These are phyloP conservation scores for Galerucella calmariensis DNA, from an alignment of 2,888 invertebrate genomes.

Conservation along the genomic window DNA sequence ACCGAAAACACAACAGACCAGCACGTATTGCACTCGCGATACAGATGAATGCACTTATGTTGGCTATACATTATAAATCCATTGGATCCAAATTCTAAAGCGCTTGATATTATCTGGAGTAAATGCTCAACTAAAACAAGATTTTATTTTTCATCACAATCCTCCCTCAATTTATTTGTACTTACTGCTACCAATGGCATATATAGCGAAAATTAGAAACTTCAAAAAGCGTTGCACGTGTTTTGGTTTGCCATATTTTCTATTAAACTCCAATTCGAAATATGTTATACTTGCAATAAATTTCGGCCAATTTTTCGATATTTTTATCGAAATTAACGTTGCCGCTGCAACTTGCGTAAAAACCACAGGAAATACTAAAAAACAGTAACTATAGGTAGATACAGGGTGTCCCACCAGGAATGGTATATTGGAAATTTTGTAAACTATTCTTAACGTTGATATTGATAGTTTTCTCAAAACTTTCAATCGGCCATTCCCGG, in stretches of 20 bases:
- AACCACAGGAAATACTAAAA: constrained; percentile 3
- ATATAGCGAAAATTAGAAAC: neutral
- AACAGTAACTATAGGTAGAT: neutral
- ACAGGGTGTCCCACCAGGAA: too few species aligned
- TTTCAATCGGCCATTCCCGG: too few species aligned
- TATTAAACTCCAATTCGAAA: constrained; percentile 5
- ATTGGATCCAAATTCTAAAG: neutral
- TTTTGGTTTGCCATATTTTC: constrained; percentile 16
- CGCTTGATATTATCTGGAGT: neutral
- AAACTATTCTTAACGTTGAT: too few species aligned
- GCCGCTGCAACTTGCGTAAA: neutral
- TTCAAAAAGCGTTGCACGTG: neutral
- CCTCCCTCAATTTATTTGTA: too few species aligned
- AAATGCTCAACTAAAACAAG: constrained; percentile 13
- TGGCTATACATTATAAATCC: neutral
- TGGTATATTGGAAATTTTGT: too few species aligned
- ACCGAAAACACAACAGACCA: neutral
- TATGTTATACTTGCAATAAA: neutral
- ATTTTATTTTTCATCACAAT: too few species aligned
- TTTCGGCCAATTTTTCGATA: constrained; percentile 15
- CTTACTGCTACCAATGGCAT: constrained; percentile 11
- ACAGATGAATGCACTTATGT: neutral
- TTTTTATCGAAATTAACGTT: neutral
- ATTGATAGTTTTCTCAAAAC: too few species aligned
- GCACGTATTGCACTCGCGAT: neutral